Evolutionary conservation across 2,888 invertebrate genomes (phyloP).

Genomic region (Drosophila prostipennis): DNA sequence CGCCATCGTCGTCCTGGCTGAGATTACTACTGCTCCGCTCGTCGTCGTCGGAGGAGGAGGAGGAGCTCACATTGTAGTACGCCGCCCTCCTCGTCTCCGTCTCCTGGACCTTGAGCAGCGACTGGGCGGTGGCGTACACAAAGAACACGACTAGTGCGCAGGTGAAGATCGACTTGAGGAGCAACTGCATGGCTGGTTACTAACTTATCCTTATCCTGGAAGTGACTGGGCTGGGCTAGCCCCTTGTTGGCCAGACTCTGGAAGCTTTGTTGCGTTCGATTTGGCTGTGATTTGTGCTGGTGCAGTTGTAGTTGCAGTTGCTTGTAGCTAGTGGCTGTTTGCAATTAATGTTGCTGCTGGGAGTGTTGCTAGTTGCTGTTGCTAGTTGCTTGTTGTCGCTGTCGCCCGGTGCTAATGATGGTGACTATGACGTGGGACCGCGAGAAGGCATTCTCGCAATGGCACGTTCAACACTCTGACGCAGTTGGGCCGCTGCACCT

Average conservation of each 20-base stretch:
- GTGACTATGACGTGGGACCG: constrained; percentile 20
- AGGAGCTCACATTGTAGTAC: constrained; percentile 27
- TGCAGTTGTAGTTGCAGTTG: constrained; percentile 11
- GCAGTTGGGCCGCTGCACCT: constrained; percentile 47
- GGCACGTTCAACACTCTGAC: constrained; percentile 45
- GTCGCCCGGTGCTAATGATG: constrained; percentile 10
- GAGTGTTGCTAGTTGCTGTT: constrained; percentile 1
- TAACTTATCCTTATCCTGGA: constrained; percentile 44
- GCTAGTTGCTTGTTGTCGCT: constrained; percentile 15
- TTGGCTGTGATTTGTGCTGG: constrained; percentile 55
- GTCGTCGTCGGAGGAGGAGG: not conserved
- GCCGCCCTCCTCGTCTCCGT: constrained; percentile 7
- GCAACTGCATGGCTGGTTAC: constrained; percentile 49
- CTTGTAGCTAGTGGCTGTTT: not conserved
- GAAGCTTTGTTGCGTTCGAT: constrained; percentile 62
- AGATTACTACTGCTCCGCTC: constrained; percentile 19
- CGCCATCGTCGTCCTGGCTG: constrained; percentile 18
- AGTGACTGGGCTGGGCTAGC: constrained; percentile 33
- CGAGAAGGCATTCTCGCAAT: constrained; percentile 54
- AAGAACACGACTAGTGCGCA: constrained; percentile 67
- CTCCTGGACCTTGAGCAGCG: constrained; percentile 57
- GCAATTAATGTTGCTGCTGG: not conserved
- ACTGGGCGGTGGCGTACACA: constrained; percentile 75
- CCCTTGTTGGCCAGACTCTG: constrained; percentile 35
- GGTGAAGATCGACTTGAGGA: constrained; percentile 51